Evolutionary conservation across 2,888 invertebrate species (phyloP).

Genomic region (Temnothorax unifasciatus): DNA sequence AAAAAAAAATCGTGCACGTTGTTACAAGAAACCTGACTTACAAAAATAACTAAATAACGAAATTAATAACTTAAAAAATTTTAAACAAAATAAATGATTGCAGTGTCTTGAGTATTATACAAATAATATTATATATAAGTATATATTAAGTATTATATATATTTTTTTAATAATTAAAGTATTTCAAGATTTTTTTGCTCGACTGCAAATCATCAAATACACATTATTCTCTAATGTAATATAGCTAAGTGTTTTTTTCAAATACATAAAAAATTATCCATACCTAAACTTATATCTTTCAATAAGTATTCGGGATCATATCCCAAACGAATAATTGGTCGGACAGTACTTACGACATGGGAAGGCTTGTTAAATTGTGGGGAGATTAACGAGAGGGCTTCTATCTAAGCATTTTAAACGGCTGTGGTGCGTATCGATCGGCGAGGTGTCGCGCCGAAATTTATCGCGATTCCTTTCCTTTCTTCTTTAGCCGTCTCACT

Average conservation of each 20-base stretch:
- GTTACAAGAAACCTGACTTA: no score
- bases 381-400: conserved; percentile 46
- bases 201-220: neutral
- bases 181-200: neutral
- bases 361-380: neutral
- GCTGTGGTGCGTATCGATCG: conserved; percentile 43
- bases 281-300: neutral
- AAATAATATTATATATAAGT: no score
- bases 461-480: conserved; percentile 48
- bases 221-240: neutral
- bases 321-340: neutral
- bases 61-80: neutral
- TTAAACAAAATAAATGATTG: neutral
- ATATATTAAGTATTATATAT: neutral
- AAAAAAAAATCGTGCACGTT: no score
- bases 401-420: conserved; percentile 57
- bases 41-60: neutral
- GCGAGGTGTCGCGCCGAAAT: conserved; percentile 51
- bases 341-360: neutral
- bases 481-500: neutral
- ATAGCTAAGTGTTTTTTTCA: neutral
- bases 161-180: neutral
- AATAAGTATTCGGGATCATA: neutral
- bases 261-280: neutral
- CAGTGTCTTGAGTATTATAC: neutral